Base-by-base conservation (phyloP, 2,113 vertebrate genomes). In the Dasyurus viverrinus region DNA sequence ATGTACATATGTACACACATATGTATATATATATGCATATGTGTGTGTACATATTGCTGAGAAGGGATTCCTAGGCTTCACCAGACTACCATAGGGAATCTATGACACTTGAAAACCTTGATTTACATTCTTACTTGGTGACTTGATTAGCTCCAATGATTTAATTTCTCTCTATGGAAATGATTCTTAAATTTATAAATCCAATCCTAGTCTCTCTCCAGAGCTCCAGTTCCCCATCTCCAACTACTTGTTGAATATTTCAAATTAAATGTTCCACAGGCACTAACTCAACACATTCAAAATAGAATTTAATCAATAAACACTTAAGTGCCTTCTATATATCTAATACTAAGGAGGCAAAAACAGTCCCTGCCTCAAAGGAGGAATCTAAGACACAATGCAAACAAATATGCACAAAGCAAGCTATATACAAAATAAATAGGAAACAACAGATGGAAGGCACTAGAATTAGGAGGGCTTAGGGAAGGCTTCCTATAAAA, bases 371-470 rank as follows among this genome's bases (percentile, higher is more conserved):
- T 84, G 68, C n/a, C 19, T n/a, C 42, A 36, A 76, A 76, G 36
- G 19, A 84, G 68, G 3, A 42, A 42, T 42, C n/a, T 42, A 42
- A 84, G 19, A 84, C n/a, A 84, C 7, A 16, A 42, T 84, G n/a
- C 7, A 42, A 42, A 84, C 68, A 84, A 24, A 68, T 84, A 84
- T 42, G 22, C n/a, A 84, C 68, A 84, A 84, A 84, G 16, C 68
- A 84, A 84, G 19, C 68, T 84, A 42, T 84, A 84, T 84, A 84
- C 36, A 84, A 42, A 2, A 84, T 84, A 84, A 42, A 84, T 42
- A 84, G n/a, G 68, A 42, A 84, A 84, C n/a, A 84, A 84, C 68
- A 84, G n/a, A 84, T 84, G 68, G 68, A 84, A 84, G 68, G n/a
- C n/a, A 23, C n/a, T 84, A 84, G 68, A 84, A 42, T 42, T 84